A percentile compares a stretch with the other conserved stretches of the same genome.
Conservation (phyloP, 2,888 invertebrate species). For the Agonum fuliginosum region DNA sequence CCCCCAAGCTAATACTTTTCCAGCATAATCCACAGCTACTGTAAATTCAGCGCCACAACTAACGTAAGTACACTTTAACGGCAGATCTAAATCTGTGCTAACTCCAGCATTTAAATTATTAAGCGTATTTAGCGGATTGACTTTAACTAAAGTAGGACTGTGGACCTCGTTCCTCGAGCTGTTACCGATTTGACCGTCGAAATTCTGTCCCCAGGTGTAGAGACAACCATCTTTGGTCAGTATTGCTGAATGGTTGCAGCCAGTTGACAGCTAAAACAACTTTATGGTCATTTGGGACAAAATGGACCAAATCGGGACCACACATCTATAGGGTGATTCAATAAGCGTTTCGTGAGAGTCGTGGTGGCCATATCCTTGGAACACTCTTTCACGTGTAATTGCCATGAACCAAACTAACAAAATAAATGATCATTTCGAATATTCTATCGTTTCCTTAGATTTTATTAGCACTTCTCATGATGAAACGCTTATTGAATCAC, state of each 20-base stretch:
- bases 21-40: conserved; percentile 80
- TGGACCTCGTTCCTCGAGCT: conserved; percentile 78
- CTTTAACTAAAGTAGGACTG: conserved; percentile 76
- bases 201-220: conserved; percentile 91
- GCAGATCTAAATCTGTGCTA: conserved; percentile 58
- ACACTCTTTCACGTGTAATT: too few relatives aligned
- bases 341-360: too few relatives aligned
- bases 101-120: conserved; percentile 54
- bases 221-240: conserved; percentile 82
- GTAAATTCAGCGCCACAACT: conserved; percentile 88
- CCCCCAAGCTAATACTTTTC: conserved; percentile 85
- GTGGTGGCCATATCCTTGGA: too few relatives aligned
- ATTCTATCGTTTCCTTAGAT: too few relatives aligned
- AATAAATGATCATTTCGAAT: too few relatives aligned
- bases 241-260: conserved; percentile 89
- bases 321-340: too few relatives aligned
- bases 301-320: too few relatives aligned
- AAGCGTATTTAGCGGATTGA: conserved; percentile 69
- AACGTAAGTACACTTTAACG: conserved; percentile 69
- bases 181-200: conserved; percentile 91
- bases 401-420: too few relatives aligned
- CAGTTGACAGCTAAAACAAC: conserved; percentile 76
- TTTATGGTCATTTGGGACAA: too few relatives aligned
- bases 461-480: too few relatives aligned
- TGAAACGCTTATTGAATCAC: too few relatives aligned